Evolutionary conservation across 2,888 invertebrate genomes (phyloP).

Genomic region (Ophion obscuratus): DNA sequence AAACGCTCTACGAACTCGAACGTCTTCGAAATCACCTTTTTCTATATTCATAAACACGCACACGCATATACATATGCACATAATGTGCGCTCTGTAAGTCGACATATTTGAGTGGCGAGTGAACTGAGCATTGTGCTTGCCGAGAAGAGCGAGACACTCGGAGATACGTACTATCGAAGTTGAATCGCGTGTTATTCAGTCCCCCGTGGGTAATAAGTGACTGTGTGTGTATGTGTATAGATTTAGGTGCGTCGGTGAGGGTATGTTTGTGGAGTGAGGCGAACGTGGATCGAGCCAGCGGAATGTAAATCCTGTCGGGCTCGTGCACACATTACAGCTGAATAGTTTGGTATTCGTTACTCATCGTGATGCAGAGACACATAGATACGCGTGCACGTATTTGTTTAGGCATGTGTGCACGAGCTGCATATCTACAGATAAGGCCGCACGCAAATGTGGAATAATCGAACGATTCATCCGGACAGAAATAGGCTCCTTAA

Average conservation of each 20-base stretch:
- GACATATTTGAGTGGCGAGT: conserved; percentile 43
- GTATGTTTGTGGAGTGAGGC: conserved; percentile 25
- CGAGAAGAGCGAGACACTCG: conserved; percentile 37
- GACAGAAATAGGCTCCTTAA: conserved; percentile 33
- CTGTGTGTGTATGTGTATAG: conserved; percentile 1
- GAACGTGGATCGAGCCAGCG: conserved; percentile 53
- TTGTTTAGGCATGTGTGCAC: background rate
- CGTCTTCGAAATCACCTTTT: background rate
- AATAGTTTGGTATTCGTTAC: conserved; percentile 38
- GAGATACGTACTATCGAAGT: conserved; percentile 65
- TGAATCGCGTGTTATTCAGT: conserved; percentile 61
- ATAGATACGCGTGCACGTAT: conserved; percentile 1
- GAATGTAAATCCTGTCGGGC: conserved; percentile 66
- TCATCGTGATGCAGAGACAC: background rate
- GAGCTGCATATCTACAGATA: conserved; percentile 8
- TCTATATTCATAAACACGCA: background rate
- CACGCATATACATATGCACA: background rate
- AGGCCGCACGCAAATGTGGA: conserved; percentile 36
- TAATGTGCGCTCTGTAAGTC: conserved; percentile 18
- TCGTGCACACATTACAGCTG: conserved; percentile 58
- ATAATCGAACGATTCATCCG: conserved; percentile 51
- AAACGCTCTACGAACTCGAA: too few species aligned
- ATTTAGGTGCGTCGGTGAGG: conserved; percentile 1
- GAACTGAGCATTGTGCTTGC: conserved; percentile 50
- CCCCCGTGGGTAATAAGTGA: conserved; percentile 35